Evolutionary conservation across 1,140 invertebrate genomes (phyloP).

Genomic region (Zaprionus ghesquierei): DNA sequence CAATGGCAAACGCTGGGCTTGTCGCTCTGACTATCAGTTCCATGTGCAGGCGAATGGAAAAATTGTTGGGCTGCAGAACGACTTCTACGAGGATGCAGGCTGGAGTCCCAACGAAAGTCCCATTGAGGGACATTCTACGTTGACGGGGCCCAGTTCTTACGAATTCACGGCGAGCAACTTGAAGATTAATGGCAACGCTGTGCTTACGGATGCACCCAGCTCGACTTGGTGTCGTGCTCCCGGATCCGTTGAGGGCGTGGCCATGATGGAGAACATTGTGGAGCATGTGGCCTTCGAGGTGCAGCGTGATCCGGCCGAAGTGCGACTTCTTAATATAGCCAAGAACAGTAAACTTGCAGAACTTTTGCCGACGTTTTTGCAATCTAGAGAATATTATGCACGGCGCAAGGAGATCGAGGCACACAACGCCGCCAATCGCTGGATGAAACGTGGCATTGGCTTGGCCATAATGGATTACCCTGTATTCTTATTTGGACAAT

Average conservation of each 20-base stretch:
- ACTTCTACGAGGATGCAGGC: conserved; percentile 87
- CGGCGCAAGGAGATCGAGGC: conserved; percentile 83
- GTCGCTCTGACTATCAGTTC: conserved; percentile 84
- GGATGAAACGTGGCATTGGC: conserved; percentile 87
- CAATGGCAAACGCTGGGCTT: conserved; percentile 86
- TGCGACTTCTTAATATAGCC: conserved; percentile 86
- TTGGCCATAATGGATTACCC: conserved; percentile 85
- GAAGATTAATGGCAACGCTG: conserved; percentile 84
- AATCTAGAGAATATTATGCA: conserved; percentile 83
- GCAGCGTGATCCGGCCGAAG: conserved; percentile 87
- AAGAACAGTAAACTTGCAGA: conserved; percentile 81
- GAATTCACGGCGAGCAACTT: conserved; percentile 83
- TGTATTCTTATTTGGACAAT: conserved; percentile 83
- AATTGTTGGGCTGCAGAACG: conserved; percentile 87
- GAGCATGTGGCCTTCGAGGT: conserved; percentile 89
- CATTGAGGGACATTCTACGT: conserved; percentile 74
- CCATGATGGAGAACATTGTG: conserved; percentile 90
- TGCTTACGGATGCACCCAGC: conserved; percentile 86
- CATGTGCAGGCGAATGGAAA: conserved; percentile 87
- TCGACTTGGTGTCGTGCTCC: conserved; percentile 87
- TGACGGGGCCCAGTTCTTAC: conserved; percentile 85
- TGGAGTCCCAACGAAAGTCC: conserved; percentile 85
- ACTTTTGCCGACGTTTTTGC: conserved; percentile 63
- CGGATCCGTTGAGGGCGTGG: conserved; percentile 86
- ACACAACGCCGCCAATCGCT: conserved; percentile 86